phyloP scores from a whole-genome alignment of 1,140 invertebrate genomes.

The Cydia amplana region DNA sequence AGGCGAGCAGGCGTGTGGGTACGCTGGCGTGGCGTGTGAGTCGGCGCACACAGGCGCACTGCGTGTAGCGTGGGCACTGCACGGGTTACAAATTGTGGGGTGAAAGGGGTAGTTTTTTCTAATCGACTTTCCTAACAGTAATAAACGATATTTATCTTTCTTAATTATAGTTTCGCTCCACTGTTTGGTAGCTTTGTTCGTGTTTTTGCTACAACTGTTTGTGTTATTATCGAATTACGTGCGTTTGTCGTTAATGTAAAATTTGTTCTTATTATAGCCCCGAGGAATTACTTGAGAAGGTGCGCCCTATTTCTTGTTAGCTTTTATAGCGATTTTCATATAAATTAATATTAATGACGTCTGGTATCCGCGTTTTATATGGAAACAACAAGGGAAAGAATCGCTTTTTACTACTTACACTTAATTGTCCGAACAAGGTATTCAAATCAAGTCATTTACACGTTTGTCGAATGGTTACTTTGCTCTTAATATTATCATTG shows the following conservation, averaged over 20 bases:
- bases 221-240: slow-evolving; percentile 76
- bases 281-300: slow-evolving; percentile 37
- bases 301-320: slow-evolving; percentile 33
- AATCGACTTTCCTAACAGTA: slow-evolving; percentile 79
- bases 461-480: background rate
- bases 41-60: slow-evolving; percentile 56
- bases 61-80: slow-evolving; percentile 64
- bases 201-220: slow-evolving; percentile 69
- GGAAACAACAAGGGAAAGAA: background rate
- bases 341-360: slow-evolving; percentile 31
- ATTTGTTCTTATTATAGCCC: slow-evolving; percentile 43
- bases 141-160: slow-evolving; percentile 80
- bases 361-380: slow-evolving; percentile 29
- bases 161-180: slow-evolving; percentile 77
- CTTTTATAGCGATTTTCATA: slow-evolving; percentile 30
- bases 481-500: background rate
- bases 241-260: slow-evolving; percentile 61
- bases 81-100: slow-evolving; percentile 79
- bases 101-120: slow-evolving; percentile 80
- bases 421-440: slow-evolving; percentile 26
- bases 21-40: slow-evolving; percentile 61
- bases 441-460: slow-evolving; percentile 14
- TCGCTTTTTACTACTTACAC: slow-evolving; percentile 27
- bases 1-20: slow-evolving; percentile 27
- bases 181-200: slow-evolving; percentile 71